Evolutionary conservation across 2,113 vertebrate genomes (phyloP).

Genomic region (Brachypodius melanocephalos): DNA sequence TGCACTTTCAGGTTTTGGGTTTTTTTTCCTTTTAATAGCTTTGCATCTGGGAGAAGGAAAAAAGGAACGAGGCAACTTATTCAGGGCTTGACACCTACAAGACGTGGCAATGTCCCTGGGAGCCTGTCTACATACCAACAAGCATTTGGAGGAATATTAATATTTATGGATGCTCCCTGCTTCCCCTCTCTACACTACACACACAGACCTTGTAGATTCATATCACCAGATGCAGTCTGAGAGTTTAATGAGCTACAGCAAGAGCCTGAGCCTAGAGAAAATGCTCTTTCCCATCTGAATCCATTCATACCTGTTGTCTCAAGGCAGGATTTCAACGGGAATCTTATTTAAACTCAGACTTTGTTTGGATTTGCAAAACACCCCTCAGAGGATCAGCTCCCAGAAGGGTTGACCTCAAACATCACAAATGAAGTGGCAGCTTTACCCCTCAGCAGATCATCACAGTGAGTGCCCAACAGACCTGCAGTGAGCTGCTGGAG

Average conservation of each 20-base stretch:
- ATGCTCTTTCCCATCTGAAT: background rate
- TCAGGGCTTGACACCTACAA: background rate
- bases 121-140: background rate
- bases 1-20: background rate
- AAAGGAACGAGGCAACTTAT: background rate
- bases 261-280: background rate
- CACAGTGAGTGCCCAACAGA: background rate
- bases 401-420: background rate
- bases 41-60: background rate
- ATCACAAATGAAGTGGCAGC: background rate
- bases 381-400: background rate
- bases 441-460: background rate
- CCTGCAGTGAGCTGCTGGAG: background rate
- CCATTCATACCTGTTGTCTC: background rate
- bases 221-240: background rate
- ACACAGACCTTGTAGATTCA: background rate
- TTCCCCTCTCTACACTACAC: background rate
- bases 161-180: background rate
- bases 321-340: background rate
- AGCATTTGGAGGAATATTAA: background rate
- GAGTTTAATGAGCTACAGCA: background rate
- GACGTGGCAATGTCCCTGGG: background rate
- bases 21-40: background rate
- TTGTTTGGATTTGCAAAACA: background rate
- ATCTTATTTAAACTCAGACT: background rate